Base-by-base conservation (phyloP, 92 coral and sea anemone genomes). In the Galaxea fascicularis region DNA sequence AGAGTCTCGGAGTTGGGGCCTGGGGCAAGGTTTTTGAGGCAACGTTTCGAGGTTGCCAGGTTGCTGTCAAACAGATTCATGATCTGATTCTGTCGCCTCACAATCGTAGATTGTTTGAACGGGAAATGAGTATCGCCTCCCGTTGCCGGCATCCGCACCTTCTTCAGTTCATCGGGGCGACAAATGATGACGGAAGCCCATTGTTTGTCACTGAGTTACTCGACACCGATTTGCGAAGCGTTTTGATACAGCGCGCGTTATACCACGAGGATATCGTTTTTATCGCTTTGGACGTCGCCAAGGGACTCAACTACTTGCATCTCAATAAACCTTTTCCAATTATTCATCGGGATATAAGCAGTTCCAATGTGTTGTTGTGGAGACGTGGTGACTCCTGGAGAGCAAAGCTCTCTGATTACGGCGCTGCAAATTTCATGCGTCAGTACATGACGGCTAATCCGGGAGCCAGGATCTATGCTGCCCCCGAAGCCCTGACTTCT, bases 61-160 rank as follows among this genome's bases (percentile, higher is more conserved):
- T 96, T 1, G 99, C 99, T 0, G 98, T 95, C 16, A 96, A 96
- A 71, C 94, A 91, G 66, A 94, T 96, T 83, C 99, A 96, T 44
- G 97, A 95, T 17, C 86, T 94, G 5, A 96, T 96, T 45, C 95
- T 96, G 4, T 96, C 99, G 68, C 98, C 99, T 21, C 98, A 96
- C 65, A 96, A 96, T 45, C 84, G 98, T n/a, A 79, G 99, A 57
- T 72, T 96, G 11, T 96, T 96, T 82, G 98, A 94, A 68, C 96
- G 99, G 14, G 99, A 96, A 66, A 96, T 96, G 99, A 93, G 95
- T 35, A 96, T 96, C n/a, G 99, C 99, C 0, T 88, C 99, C 12
- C 94, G 97, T 3, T 94, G 98, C 62, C 92, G 99, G 0, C 99
- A 96, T 83, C 99, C 99, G 0, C 90, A 93, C 80, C 88, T 96